phyloP scores from a whole-genome alignment of 2,113 vertebrate species.

The Gnathonemus echidnorhynchus region DNA sequence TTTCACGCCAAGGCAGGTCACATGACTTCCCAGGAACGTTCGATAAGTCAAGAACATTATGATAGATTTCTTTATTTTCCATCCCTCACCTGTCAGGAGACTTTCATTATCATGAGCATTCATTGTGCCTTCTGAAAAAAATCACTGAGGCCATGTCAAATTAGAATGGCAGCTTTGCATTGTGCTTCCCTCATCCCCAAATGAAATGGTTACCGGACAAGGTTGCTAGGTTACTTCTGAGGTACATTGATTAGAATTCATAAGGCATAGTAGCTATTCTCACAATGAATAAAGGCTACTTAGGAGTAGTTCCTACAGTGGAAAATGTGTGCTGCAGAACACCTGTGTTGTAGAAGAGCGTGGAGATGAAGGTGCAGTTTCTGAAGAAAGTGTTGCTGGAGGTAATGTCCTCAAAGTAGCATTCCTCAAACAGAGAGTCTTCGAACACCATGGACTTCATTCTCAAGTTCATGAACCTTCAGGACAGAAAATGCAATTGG shows the following conservation, averaged over 20 bases:
- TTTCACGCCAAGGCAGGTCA: not conserved
- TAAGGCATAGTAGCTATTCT: not conserved
- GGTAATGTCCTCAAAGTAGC: slow-evolving; percentile 93
- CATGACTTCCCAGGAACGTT: not conserved
- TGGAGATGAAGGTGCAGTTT: slow-evolving; percentile 93
- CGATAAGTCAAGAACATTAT: not conserved
- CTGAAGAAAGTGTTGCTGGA: slow-evolving; percentile 96
- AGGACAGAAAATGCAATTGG: not conserved
- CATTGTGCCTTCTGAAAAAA: not conserved
- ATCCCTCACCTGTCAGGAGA: not conserved
- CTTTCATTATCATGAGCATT: not conserved
- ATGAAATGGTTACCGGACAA: not conserved
- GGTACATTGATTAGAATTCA: not conserved
- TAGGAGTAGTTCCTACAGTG: not conserved
- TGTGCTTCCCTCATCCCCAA: not conserved
- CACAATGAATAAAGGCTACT: not conserved
- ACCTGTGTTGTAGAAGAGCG: slow-evolving; percentile 96
- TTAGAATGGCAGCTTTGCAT: not conserved
- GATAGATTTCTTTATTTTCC: not conserved
- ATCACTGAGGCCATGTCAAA: not conserved
- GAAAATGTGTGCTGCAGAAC: slow-evolving; percentile 12
- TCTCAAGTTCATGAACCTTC: slow-evolving; percentile 85
- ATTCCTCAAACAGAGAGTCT: slow-evolving; percentile 90
- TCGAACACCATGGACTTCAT: slow-evolving; percentile 92
- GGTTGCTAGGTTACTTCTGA: slow-evolving; percentile 15